These are phyloP conservation scores for Atractosteus spatula DNA, from an alignment of 2,113 vertebrate genomes.

Conservation along the genomic window DNA sequence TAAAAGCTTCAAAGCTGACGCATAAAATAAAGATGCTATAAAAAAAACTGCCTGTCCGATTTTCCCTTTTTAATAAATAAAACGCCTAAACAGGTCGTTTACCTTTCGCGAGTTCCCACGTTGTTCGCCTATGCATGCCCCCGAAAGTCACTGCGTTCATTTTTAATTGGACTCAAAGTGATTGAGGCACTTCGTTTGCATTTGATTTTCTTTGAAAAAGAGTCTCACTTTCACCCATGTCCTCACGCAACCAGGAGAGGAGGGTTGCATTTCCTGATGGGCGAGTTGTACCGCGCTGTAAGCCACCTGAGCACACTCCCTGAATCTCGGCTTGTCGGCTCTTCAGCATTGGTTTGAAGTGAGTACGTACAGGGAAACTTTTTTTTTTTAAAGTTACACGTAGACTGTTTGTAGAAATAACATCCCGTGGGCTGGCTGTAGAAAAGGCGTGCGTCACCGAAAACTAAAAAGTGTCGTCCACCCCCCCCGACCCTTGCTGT, in stretches of 20 bases:
- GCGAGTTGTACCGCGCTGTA: not conserved
- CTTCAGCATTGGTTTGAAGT: not conserved
- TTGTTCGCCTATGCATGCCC: not conserved
- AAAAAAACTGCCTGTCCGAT: not conserved
- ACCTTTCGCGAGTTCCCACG: slow-evolving; percentile 11
- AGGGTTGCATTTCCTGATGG: not conserved
- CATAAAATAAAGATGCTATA: not conserved
- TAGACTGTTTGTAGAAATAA: slow-evolving; percentile 1
- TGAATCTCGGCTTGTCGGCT: not conserved
- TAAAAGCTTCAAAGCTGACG: slow-evolving; percentile 4
- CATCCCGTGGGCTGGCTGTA: no score
- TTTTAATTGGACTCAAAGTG: not conserved
- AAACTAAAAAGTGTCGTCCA: no score
- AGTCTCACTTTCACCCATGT: not conserved
- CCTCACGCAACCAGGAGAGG: not conserved
- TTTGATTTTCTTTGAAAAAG: not conserved
- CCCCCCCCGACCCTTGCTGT: no score
- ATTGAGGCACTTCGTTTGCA: not conserved
- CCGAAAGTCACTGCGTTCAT: not conserved
- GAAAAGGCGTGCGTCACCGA: no score
- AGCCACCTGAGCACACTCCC: not conserved
- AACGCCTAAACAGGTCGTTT: not conserved
- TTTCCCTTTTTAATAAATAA: not conserved
- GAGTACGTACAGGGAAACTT: not conserved
- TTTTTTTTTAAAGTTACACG: slow-evolving; percentile 25